Evolutionary conservation across 2,797 vertebrate species (phyloP), one percentile per base, ranked within the genome.

Genomic region (Eurystomus glaucurus): DNA sequence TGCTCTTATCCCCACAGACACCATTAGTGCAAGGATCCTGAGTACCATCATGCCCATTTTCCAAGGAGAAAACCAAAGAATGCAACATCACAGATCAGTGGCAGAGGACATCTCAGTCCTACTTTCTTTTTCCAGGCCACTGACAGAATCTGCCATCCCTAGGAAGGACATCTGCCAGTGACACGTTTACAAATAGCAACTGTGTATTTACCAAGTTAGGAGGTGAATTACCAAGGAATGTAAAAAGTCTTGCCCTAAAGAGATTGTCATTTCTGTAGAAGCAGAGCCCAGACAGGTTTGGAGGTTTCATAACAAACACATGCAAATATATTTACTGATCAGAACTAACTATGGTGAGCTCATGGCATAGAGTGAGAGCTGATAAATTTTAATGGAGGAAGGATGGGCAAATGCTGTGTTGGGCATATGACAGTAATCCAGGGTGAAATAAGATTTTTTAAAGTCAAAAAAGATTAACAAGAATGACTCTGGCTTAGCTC

Each of bases 401-500:
- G 9, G 46, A 66, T 7, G 7, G 21, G 25, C 66, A 94, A 88
- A 76, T 51, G 41, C 12, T 51, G 19, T 33, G 35, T 62, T 81
- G 61, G 50, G 72, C 28, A 43, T 51, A 46, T 3, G 29, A 74
- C 58, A 72, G 28, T 26, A 84, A 69, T 70, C 51, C 48, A 85
- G 23, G 18, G 8, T 60, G 45, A 90, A 86, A 57, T 7, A 35
- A 79, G 21, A 51, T 54, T 50, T 45, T 21, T 8, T 29, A 48
- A 71, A 75, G 21, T 50, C 16, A 81, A 66, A 86, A 94, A 61
- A 83, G 15, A 83, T 39, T 6, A 94, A 66, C 29, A 90, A 43
- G 5, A 80, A 55, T 35, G 50, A 69, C 39, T 55, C 22, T 55
- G 65, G 50, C 70, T 94, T 92, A 89, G 64, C 14, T 78, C 33